Conservation (phyloP, 2,888 invertebrate genomes). For the Hyposoter dolosus region DNA sequence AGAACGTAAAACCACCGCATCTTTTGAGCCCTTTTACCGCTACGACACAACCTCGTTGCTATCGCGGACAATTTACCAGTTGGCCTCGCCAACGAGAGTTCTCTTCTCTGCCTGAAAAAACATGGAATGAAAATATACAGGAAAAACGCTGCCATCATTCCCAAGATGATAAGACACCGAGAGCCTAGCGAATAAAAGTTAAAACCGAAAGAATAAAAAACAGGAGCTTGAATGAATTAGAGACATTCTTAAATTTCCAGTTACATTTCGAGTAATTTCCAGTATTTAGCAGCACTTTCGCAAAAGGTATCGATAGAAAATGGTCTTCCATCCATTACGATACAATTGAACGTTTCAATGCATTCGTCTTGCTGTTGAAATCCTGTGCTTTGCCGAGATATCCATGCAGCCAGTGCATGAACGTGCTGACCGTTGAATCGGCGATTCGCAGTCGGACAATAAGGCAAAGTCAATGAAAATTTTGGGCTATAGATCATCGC, state of each 20-base stretch:
- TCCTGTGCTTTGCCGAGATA: background rate
- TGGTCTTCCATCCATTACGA: background rate
- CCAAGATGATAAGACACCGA: constrained; percentile 30
- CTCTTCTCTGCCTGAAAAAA: constrained; percentile 54
- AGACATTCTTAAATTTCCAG: background rate
- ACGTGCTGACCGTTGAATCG: background rate
- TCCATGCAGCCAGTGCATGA: background rate
- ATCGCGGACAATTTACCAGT: constrained; percentile 54
- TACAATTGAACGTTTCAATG: background rate
- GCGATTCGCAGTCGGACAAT: background rate
- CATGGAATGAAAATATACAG: constrained; percentile 55
- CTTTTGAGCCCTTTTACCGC: constrained; percentile 1
- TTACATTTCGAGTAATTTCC: no score
- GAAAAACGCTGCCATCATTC: constrained; percentile 45
- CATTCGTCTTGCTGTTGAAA: background rate
- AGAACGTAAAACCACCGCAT: constrained; percentile 4
- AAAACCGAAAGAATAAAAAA: constrained; percentile 4
- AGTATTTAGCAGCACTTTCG: background rate
- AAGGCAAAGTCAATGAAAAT: constrained; percentile 16
- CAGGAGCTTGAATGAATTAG: constrained; percentile 1
- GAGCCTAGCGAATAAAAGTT: background rate
- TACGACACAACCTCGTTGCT: constrained; percentile 28
- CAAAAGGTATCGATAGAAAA: background rate
- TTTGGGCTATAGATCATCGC: constrained; percentile 3
- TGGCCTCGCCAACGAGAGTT: constrained; percentile 45